These are phyloP conservation scores for Mormyrops attenuatus DNA, from an alignment of 2,797 vertebrate genomes.

Conservation along the genomic window DNA sequence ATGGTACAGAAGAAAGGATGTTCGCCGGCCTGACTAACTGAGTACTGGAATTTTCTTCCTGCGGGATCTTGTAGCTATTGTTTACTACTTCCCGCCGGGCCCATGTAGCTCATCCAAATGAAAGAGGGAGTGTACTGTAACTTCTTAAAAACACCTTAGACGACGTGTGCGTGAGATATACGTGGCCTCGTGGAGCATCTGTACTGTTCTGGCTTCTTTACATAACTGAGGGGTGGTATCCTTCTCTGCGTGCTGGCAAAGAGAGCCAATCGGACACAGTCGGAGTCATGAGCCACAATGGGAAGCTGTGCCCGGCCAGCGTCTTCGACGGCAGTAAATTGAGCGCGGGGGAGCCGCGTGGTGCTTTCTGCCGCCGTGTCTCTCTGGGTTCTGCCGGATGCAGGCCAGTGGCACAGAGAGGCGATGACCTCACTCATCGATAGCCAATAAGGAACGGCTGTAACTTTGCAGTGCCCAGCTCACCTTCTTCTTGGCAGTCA, in stretches of 20 bases:
- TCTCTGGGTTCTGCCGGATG: slow-evolving; percentile 54
- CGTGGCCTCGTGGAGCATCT: not conserved
- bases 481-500: not conserved
- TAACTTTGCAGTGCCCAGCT: slow-evolving; percentile 22
- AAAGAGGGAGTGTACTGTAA: not conserved
- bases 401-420: slow-evolving; percentile 38
- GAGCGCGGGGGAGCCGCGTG: slow-evolving; percentile 50
- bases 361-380: slow-evolving; percentile 37
- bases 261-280: not conserved
- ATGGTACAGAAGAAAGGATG: slow-evolving; percentile 10
- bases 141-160: not conserved
- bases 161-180: not conserved
- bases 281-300: slow-evolving; percentile 42
- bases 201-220: not conserved
- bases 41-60: slow-evolving; percentile 45
- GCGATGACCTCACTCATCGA: slow-evolving; percentile 59
- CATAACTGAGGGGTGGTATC: not conserved
- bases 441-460: slow-evolving; percentile 56
- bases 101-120: not conserved
- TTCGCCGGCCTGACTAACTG: slow-evolving; percentile 49
- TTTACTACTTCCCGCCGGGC: not conserved
- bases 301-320: slow-evolving; percentile 57
- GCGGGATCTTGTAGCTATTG: slow-evolving; percentile 24
- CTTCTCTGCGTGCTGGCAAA: slow-evolving; percentile 24
- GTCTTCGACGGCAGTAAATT: slow-evolving; percentile 54